Evolutionary conservation across 1,140 invertebrate genomes (phyloP).

Genomic region (Metaphire vulgaris): DNA sequence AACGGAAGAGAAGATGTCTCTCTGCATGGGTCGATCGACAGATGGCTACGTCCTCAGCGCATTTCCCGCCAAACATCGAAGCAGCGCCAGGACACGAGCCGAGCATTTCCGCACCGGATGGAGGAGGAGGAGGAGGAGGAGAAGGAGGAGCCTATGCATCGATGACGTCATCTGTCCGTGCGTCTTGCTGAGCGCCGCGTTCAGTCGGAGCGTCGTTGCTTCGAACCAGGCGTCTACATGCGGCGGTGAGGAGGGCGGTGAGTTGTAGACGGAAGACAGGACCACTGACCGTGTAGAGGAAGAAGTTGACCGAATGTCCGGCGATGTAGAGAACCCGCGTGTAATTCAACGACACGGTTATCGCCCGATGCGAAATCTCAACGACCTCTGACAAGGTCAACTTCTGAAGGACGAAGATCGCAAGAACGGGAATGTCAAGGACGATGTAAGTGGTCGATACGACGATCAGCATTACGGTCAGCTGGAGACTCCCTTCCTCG

Average conservation of each 20-base stretch:
- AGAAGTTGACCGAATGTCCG: constrained; percentile 15
- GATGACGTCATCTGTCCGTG: too few relatives aligned
- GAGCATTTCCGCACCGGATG: too few relatives aligned
- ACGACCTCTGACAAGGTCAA: background rate
- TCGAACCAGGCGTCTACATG: background rate
- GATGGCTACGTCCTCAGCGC: too few relatives aligned
- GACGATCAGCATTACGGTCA: constrained; percentile 21
- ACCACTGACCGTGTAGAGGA: constrained; percentile 23
- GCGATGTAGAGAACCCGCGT: constrained; percentile 9
- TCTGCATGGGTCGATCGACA: too few relatives aligned
- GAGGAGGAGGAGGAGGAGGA: too few relatives aligned
- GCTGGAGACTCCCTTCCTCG: constrained; percentile 15
- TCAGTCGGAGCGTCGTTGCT: too few relatives aligned
- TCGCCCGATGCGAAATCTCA: background rate
- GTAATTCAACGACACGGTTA: constrained; percentile 5
- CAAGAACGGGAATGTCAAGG: constrained; percentile 3
- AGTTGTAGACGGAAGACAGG: constrained; percentile 14
- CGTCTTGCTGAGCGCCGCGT: too few relatives aligned
- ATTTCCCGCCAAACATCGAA: too few relatives aligned
- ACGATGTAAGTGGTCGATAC: constrained; percentile 19
- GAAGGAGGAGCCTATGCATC: too few relatives aligned
- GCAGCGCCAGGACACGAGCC: too few relatives aligned
- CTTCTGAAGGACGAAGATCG: constrained; percentile 7
- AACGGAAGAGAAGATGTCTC: too few relatives aligned
- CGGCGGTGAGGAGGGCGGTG: background rate